phyloP scores from a whole-genome alignment of 37 sponge, comb jelly and placozoan genomes.

The Dysidea cf. avara region DNA sequence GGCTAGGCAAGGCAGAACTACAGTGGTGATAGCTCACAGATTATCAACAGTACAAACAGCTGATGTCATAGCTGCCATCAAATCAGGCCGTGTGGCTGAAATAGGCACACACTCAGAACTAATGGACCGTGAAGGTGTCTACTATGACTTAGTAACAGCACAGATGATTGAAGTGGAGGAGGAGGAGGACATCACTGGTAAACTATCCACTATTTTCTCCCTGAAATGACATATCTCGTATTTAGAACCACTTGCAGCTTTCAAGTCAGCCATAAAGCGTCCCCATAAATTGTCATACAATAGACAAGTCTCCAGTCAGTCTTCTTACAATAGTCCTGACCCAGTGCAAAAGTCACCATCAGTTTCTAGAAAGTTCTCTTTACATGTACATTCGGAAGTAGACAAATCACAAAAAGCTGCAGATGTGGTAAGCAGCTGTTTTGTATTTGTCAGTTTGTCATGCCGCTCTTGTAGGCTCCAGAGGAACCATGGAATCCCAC shows the following conservation, averaged over 20 bases:
- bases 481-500: too few species aligned
- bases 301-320: background rate
- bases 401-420: too few species aligned
- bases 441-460: too few species aligned
- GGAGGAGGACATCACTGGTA: background rate
- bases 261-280: slow-evolving; percentile 51
- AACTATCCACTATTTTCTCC: background rate
- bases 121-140: slow-evolving; percentile 76
- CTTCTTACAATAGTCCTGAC: background rate
- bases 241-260: slow-evolving; percentile 48
- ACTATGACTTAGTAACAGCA: slow-evolving; percentile 86
- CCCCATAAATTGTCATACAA: background rate
- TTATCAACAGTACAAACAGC: slow-evolving; percentile 89
- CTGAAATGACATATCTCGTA: too few species aligned
- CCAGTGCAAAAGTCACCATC: background rate
- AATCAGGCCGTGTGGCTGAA: slow-evolving; percentile 73
- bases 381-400: background rate
- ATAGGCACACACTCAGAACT: slow-evolving; percentile 80
- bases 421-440: too few species aligned
- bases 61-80: slow-evolving; percentile 61
- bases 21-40: slow-evolving; percentile 91
- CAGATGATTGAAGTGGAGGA: slow-evolving; percentile 67
- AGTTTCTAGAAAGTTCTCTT: slow-evolving; percentile 13
- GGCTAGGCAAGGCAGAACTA: slow-evolving; percentile 91
- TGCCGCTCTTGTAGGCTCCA: too few species aligned